Evolutionary conservation across 2,888 invertebrate species (phyloP).

Genomic region (Gortyna flavago): DNA sequence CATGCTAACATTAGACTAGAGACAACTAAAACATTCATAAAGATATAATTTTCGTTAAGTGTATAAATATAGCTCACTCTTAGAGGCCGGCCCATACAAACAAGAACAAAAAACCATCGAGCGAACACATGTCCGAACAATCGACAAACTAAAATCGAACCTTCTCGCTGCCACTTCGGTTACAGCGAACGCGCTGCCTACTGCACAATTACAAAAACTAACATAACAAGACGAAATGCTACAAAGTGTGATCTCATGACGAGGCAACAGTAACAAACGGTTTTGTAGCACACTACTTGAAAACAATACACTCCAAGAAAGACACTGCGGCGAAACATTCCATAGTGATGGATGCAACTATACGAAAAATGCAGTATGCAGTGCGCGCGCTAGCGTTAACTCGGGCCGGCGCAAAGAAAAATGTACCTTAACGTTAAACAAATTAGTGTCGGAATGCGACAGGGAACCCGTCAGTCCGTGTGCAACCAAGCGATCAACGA

Average conservation of each 20-base stretch:
- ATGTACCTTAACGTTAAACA: slow-evolving; percentile 84
- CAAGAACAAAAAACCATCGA: slow-evolving; percentile 79
- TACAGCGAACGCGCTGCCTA: slow-evolving; percentile 60
- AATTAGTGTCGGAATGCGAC: slow-evolving; percentile 88
- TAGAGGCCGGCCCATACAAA: slow-evolving; percentile 76
- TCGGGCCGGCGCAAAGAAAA: slow-evolving; percentile 81
- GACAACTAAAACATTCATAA: slow-evolving; percentile 84
- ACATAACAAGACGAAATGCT: slow-evolving; percentile 18
- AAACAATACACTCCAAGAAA: slow-evolving; percentile 59
- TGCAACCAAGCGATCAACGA: slow-evolving; percentile 84
- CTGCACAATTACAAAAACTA: slow-evolving; percentile 36
- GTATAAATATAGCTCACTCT: slow-evolving; percentile 81
- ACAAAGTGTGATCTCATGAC: slow-evolving; percentile 21
- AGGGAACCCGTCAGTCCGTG: slow-evolving; percentile 81
- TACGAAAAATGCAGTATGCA: slow-evolving; percentile 52
- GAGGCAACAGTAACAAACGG: slow-evolving; percentile 26
- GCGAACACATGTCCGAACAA: slow-evolving; percentile 74
- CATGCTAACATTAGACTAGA: slow-evolving; percentile 87
- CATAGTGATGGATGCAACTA: slow-evolving; percentile 59
- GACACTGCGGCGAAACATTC: slow-evolving; percentile 54
- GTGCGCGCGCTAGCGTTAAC: slow-evolving; percentile 56
- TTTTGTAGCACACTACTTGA: slow-evolving; percentile 39
- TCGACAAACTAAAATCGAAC: slow-evolving; percentile 80
- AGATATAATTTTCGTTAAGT: slow-evolving; percentile 78
- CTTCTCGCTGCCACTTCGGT: slow-evolving; percentile 75